Base-by-base conservation (phyloP, 2,888 invertebrate species). In the Orthosia gracilis region DNA sequence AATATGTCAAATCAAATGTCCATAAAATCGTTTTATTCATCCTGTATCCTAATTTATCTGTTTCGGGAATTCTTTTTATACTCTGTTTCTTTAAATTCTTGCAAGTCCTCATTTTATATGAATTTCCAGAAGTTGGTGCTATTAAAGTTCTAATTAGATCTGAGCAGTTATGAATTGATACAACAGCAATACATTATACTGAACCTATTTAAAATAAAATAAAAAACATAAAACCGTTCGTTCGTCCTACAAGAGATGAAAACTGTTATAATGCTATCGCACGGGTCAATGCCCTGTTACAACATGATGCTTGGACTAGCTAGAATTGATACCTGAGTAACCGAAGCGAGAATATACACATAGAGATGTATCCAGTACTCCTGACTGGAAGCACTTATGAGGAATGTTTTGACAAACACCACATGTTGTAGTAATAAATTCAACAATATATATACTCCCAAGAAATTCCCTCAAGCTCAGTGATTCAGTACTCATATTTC, bases 271-370 rank as follows among this genome's bases (percentile, higher is more conserved):
- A 7, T 50, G 52, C 54, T 62, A 47, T 69, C 26, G 58, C 63
- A 58, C 59, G 58, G 83, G 86, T 79, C 84, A 85, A 65, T 59
- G 73, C 47, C 71, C 83, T 72, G 76, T 68, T 83, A 59, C 50
- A 45, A 59, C 50, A 45, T 57, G 49, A 64, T 75, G 50, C 59
- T 68, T 55, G 52, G 18, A 57, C 57, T 47, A 47, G 47, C 66
- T 26, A 70, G 70, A 68, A 59, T 67, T 69, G 23, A 65, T 59
- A 68, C 78, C 45, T 70, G 67, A 64, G 55, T 61, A 54, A 57
- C n/a, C n/a, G 7, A 68, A 55, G 40, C 55, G 21, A 70, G 50
- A 78, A 69, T 66, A 72, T 15, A 47, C 54, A 11, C 13, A 52
- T n/a, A 68, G n/a, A n/a, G n/a, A n/a, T 59, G 54, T 31, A 66